Percentiles rank a stretch among this genome's conserved stretches.
Evolutionary conservation across 1,140 invertebrate genomes (phyloP).

Genomic region (Episyrphus balteatus): DNA sequence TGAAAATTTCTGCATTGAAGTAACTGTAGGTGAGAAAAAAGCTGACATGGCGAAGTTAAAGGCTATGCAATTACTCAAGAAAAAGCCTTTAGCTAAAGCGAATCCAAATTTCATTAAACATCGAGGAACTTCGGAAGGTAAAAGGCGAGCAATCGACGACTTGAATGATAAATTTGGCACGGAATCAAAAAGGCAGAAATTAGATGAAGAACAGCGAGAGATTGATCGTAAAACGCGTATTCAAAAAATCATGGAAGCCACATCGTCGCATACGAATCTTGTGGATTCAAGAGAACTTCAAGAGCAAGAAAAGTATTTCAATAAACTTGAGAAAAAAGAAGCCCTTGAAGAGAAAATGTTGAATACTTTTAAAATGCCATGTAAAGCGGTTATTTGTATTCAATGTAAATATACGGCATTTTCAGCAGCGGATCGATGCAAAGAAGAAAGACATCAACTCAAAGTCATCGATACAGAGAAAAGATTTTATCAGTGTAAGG

Average conservation of each 20-base stretch:
- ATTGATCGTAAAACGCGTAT: constrained; percentile 53
- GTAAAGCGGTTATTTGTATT: constrained; percentile 79
- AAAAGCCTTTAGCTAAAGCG: constrained; percentile 52
- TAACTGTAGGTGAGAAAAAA: constrained; percentile 46
- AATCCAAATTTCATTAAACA: constrained; percentile 55
- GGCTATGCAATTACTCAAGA: constrained; percentile 46
- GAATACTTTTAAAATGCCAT: constrained; percentile 66
- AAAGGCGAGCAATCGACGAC: constrained; percentile 42
- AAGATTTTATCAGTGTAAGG: constrained; percentile 80
- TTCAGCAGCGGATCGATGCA: constrained; percentile 72
- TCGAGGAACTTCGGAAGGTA: constrained; percentile 42
- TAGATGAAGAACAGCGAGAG: constrained; percentile 36
- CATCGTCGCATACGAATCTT: constrained; percentile 65
- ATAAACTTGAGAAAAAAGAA: constrained; percentile 79
- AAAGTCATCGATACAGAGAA: constrained; percentile 69
- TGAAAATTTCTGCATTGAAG: constrained; percentile 45
- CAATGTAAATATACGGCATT: constrained; percentile 84
- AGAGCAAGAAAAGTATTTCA: constrained; percentile 77
- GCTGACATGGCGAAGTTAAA: constrained; percentile 50
- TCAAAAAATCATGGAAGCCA: constrained; percentile 65
- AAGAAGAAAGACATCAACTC: constrained; percentile 65
- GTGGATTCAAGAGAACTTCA: constrained; percentile 60
- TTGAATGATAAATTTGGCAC: constrained; percentile 34
- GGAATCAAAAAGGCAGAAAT: constrained; percentile 39
- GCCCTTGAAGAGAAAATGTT: constrained; percentile 87